Evolutionary conservation across 2,113 vertebrate species (phyloP).

Genomic region (Emydura subglobosa): DNA sequence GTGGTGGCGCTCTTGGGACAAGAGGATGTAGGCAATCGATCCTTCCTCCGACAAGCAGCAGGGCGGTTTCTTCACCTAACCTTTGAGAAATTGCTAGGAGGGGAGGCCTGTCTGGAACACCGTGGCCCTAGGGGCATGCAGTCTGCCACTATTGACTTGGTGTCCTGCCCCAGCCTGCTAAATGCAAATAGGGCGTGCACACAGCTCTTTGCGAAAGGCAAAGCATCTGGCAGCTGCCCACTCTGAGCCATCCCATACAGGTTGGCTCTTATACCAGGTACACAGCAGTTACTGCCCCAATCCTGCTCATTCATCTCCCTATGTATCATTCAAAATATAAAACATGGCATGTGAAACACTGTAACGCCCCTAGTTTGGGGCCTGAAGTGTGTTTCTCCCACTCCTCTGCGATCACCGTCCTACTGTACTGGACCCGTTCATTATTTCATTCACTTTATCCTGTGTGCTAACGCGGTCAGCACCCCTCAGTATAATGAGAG

Average conservation of each 20-base stretch:
- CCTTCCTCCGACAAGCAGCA: not conserved
- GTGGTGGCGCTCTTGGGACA: not conserved
- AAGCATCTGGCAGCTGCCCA: not conserved
- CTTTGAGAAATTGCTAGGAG: not conserved
- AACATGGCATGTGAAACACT: not conserved
- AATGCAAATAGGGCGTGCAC: not conserved
- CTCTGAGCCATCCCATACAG: not conserved
- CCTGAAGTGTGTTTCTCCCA: not conserved
- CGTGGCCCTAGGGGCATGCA: not conserved
- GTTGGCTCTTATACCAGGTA: not conserved
- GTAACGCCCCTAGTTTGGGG: not conserved
- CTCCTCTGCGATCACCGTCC: fast-evolving
- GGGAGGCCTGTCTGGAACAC: not conserved
- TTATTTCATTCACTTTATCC: not conserved
- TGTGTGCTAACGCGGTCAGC: not conserved
- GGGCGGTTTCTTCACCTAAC: not conserved
- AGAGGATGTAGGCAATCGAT: not conserved
- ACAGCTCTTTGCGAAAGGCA: not conserved
- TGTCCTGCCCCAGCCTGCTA: not conserved
- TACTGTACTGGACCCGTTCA: not conserved
- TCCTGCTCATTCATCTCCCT: not conserved
- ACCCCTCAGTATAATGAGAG: not conserved
- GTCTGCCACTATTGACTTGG: not conserved
- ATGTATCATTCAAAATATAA: not conserved
- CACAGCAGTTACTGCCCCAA: not conserved